Conservation (phyloP, 2,797 vertebrate genomes). For the Sebastiscus albofasciatus region DNA sequence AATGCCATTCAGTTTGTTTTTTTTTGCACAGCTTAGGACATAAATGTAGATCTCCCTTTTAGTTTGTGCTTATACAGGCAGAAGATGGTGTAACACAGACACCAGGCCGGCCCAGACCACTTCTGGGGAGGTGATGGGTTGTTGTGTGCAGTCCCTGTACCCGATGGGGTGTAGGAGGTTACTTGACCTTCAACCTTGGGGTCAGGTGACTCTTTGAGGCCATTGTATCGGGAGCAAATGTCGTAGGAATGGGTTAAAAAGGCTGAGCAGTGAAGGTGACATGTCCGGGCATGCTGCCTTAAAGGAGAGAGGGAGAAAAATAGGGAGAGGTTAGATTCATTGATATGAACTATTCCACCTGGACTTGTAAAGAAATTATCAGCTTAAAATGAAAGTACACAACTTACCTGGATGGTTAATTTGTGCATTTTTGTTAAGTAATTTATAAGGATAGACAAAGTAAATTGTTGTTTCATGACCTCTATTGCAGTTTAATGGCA, state of each 20-base stretch:
- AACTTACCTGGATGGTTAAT: conserved; percentile 33
- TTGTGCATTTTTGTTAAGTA: conserved; percentile 1
- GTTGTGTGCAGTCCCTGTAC: conserved; percentile 65
- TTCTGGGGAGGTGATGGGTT: conserved; percentile 59
- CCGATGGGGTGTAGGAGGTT: conserved; percentile 70
- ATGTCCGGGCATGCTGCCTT: conserved; percentile 78
- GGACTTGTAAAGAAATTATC: conserved; percentile 48
- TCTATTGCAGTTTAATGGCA: not conserved
- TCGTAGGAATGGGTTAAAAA: conserved; percentile 76
- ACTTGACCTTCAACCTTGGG: conserved; percentile 79
- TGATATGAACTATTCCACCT: conserved; percentile 54
- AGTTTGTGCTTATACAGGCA: conserved; percentile 45
- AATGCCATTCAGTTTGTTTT: not conserved
- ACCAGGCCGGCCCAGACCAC: conserved; percentile 40
- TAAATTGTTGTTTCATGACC: not conserved
- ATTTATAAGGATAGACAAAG: not conserved
- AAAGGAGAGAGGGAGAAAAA: conserved; percentile 65
- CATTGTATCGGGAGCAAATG: conserved; percentile 69
- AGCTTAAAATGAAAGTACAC: conserved; percentile 20
- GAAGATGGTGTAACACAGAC: conserved; percentile 27
- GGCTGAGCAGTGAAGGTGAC: conserved; percentile 73
- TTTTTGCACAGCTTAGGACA: conserved; percentile 3
- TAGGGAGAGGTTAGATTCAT: conserved; percentile 64
- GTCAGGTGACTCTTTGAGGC: conserved; percentile 81
- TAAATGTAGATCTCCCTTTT: conserved; percentile 26